Conservation (phyloP, 2,888 invertebrate genomes). For the Temnothorax ravouxi region DNA sequence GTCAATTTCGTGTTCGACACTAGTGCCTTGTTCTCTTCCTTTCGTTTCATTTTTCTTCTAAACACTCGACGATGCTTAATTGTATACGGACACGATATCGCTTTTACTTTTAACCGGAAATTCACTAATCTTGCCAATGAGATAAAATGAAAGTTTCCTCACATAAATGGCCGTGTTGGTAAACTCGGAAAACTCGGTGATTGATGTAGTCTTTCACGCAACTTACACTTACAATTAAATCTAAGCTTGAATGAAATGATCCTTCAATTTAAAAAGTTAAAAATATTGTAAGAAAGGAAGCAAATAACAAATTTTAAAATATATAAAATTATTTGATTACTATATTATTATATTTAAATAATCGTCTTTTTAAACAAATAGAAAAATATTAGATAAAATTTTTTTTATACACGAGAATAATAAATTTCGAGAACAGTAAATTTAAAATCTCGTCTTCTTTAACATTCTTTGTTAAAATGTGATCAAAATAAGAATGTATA, state of each 20-base stretch:
- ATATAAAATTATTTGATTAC: not conserved
- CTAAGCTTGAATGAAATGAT: not conserved
- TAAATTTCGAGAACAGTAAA: no score
- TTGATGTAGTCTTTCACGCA: not conserved
- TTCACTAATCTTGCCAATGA: not conserved
- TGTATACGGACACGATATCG: constrained; percentile 31
- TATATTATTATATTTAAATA: not conserved
- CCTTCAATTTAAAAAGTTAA: not conserved
- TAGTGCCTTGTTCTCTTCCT: not conserved
- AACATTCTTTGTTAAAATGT: not conserved
- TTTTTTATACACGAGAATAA: not conserved
- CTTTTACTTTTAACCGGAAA: constrained; percentile 40
- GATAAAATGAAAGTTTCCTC: constrained; percentile 24
- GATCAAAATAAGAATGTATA: constrained; percentile 19
- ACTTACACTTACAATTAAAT: not conserved
- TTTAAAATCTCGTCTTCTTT: not conserved
- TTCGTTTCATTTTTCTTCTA: constrained; percentile 21
- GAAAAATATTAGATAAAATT: not conserved
- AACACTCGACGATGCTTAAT: constrained; percentile 18
- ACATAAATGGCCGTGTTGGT: not conserved
- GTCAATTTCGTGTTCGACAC: constrained; percentile 45
- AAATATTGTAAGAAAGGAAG: not conserved
- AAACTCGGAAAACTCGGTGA: not conserved
- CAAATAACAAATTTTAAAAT: not conserved
- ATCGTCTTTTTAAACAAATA: not conserved